These are phyloP conservation scores for Trachymyrmex cornetzi DNA, from an alignment of 1,140 invertebrate genomes.

Conservation along the genomic window DNA sequence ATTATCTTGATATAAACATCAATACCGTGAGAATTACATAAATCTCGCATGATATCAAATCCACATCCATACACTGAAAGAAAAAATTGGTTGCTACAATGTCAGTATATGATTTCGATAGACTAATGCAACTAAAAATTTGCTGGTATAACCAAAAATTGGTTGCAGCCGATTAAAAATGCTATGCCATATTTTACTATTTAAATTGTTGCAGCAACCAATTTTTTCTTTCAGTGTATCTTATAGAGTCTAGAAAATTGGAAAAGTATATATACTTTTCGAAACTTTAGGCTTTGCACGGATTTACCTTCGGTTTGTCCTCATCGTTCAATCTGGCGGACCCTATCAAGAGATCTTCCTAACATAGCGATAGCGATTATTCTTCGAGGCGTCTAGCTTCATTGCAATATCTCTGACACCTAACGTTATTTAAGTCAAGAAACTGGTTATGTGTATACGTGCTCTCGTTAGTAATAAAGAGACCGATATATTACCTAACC, in stretches of 20 bases:
- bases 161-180: no score
- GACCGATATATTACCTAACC: conserved; percentile 42
- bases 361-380: conserved; percentile 66
- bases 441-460: neutral
- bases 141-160: no score
- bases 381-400: conserved; percentile 60
- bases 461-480: conserved; percentile 59
- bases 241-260: neutral
- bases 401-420: conserved; percentile 65
- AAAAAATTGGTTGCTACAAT: no score
- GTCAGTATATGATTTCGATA: no score
- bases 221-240: no score
- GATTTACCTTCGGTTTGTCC: conserved; percentile 67
- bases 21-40: no score
- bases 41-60: no score
- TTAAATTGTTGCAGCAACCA: no score
- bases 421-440: conserved; percentile 55
- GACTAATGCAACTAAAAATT: no score
- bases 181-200: no score
- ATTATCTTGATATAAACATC: no score
- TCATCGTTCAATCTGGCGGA: conserved; percentile 22
- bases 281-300: conserved; percentile 38
- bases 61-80: no score
- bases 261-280: conserved; percentile 5
- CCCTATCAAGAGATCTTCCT: conserved; percentile 52